Evolutionary conservation across 2,888 invertebrate species (phyloP), one percentile per base, ranked within the genome.

Genomic region (Vandiemenella viatica): DNA sequence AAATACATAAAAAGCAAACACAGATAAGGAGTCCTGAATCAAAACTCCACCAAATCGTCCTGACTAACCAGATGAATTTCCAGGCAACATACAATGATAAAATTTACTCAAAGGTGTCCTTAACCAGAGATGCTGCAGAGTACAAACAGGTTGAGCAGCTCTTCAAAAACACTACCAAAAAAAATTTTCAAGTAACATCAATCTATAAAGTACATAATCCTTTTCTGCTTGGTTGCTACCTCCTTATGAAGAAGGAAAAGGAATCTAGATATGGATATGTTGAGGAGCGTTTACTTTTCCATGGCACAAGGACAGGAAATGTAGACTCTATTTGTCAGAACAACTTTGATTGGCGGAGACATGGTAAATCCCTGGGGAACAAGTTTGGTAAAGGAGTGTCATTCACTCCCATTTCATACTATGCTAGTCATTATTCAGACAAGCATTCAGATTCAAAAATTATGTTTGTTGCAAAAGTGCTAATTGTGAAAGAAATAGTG

Each of bases 391-490:
- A 19, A 20, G 42, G 42, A 20, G 55, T 56, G 4, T 49, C 50
- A 13, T 56, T 56, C 37, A 51, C 54, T 5, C 21, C 42, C 1
- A 22, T 45, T 32, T 48, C 53, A 1, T 32, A 45, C 13, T 55
- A 56, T 41, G 53, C 54, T 1, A 50, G 54, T 26, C 41, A 20
- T 13, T 43, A 46, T 37, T 50, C 46, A 8, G 48, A 52, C 8
- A 21, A 46, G 21, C 8, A 38, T 17, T n/a, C 43, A 18, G 37
- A 16, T 18, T 22, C 49, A 16, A 59, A 58, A 48, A 53, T 58
- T 1, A 62, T 62, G 61, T 50, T 62, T 16, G 44, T 58, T 10
- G 60, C 56, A 10, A 52, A 55, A 44, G 60, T 62, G 10, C 51
- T 62, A 5, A 48, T 58, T 5, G 48, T 53, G 10, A 43, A 52